These are phyloP conservation scores for Montipora capricornis DNA, from an alignment of 64 coral and sea anemone genomes.

Conservation along the genomic window DNA sequence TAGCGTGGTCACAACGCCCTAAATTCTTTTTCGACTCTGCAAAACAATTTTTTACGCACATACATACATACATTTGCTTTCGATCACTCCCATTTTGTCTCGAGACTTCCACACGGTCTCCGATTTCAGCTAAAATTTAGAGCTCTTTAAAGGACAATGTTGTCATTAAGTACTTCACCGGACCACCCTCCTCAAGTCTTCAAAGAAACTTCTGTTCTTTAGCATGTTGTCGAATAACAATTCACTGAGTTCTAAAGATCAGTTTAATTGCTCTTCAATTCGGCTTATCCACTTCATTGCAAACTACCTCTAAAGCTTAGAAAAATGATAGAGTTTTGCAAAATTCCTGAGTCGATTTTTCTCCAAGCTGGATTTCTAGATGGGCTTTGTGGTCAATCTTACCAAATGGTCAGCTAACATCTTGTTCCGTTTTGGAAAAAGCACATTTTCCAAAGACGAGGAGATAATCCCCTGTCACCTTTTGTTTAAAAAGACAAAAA, in stretches of 20 bases:
- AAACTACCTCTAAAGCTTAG: not conserved
- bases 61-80: not conserved
- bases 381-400: not conserved
- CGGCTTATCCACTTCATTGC: not conserved
- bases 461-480: not conserved
- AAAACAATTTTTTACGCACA: too few species aligned
- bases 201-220: not conserved
- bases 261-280: not conserved
- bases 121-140: not conserved
- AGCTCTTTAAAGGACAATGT: not conserved
- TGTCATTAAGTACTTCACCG: not conserved
- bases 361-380: not conserved
- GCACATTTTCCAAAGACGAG: not conserved
- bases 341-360: not conserved
- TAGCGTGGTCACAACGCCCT: too few species aligned
- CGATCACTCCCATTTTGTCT: not conserved
- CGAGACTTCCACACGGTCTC: too few species aligned
- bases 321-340: not conserved
- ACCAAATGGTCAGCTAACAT: not conserved
- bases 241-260: not conserved
- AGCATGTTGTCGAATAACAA: constrained; percentile 19
- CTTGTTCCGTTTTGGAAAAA: not conserved
- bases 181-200: not conserved
- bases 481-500: constrained; percentile 23
- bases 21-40: too few species aligned